Base-by-base conservation (phyloP, 2,113 vertebrate genomes). In the Parotia lawesii region DNA sequence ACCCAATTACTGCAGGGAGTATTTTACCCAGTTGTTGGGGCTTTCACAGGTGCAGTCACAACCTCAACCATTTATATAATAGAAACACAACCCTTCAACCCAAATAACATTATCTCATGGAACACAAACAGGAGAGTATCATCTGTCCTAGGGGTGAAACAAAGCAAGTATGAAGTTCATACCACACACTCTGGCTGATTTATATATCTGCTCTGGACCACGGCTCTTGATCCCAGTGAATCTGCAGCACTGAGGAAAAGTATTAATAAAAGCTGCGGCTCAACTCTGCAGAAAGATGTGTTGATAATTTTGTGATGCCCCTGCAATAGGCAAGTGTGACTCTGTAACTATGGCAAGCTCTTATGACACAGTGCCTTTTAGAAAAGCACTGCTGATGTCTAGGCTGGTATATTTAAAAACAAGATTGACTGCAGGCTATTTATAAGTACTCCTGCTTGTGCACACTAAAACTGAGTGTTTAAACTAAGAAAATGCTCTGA, bases 381-480 rank as follows among this genome's bases (percentile, higher is more conserved):
- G 73, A 92, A 65, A 85, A 73, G 75, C 50, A 35, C 65, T 93
- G 76, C 69, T 89, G 69, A 74, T 89, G 53, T 73, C 87, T 73
- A 37, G 66, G 62, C 58, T 93, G 81, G 67, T 69, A 15, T 73
- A 87, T 87, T 79, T 89, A 75, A 95, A 92, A 92, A 4, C n/a
- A 66, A 87, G 77, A 91, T 51, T 89, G 62, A 57, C 89, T 94
- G 71, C 38, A 61, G 58, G 54, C 54, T 75, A 69, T 89, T 94
- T 94, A 54, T 82, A 92, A 96, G 38, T 33, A 38, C 38, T 94
- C 81, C 47, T 90, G 42, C 56, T 69, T 89, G 40, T 85, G 77
- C 65, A 77, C 60, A 71, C 12, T 64, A 70, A 44, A 96, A 57
- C 20, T 29, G 40, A 53, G 56, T 33, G 42, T 35, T 93, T 53